Base-by-base conservation (phyloP, 2,113 vertebrate species). In the Mastomys natalensis region DNA sequence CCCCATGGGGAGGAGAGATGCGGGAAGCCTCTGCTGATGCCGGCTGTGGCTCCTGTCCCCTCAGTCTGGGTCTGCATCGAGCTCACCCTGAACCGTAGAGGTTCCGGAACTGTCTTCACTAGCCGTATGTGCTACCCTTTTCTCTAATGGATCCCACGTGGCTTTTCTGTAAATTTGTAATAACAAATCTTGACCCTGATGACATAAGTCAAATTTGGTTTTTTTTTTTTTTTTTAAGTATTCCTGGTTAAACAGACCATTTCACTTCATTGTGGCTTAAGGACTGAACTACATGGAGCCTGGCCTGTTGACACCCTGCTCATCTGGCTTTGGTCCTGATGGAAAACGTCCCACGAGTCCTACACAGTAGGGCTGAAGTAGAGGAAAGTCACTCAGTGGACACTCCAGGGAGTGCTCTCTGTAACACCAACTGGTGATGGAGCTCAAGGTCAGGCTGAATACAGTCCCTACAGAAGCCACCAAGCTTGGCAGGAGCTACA, bases 251-350 rank as follows among this genome's bases (percentile, higher is more conserved):
- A 51, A 81, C 34, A 87, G 82, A 92, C 31, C 51, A 60, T 58
- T 87, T 84, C 93, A 90, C 58, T 85, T 89, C 22, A 51, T 8
- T 92, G 40, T 82, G 53, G 51, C 31, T 94, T 76, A 93, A 80
- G 22, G 24, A 66, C 64, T 48, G 55, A 86, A 55, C 15, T 85
- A 29, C 10, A 2, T 51, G 10, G 37, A 58, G 34, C 9, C 10
- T 48, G 43, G 48, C 66, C 93, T 89, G 26, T 74, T 45, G 37
- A 92, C 22, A 5, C 55, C 19, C 29, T 91, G 55, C 37, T 96
- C 29, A 37, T n/a, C 1, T 48, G 53, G 45, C 60, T 81, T 80
- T 91, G 53, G 73, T 80, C 72, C 3, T 16, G 24, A 4, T 68
- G 22, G 64, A 40, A 91, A 91, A 26, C 0, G 37, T 51, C 34